Evolutionary conservation across 37 sponge, comb jelly and placozoan species (phyloP).

Genomic region (Bolinopsis microptera): DNA sequence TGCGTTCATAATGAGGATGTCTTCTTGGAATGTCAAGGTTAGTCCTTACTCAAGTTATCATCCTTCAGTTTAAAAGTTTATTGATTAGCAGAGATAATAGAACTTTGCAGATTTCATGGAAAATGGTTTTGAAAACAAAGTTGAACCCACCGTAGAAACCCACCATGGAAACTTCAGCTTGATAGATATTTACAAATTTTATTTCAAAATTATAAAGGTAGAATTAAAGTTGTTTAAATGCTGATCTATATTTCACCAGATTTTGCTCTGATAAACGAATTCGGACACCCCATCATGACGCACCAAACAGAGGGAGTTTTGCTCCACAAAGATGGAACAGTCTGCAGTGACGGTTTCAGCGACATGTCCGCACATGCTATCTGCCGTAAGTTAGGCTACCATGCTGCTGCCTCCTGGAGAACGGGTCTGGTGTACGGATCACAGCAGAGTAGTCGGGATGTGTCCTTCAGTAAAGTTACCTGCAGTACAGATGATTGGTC

Average conservation of each 20-base stretch:
- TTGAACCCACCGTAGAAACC: too few species aligned
- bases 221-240: too few species aligned
- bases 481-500: background rate
- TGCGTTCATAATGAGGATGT: slow-evolving; percentile 14
- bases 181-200: too few species aligned
- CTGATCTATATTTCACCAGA: too few species aligned
- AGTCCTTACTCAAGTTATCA: background rate
- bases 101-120: too few species aligned
- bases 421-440: background rate
- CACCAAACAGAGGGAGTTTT: background rate
- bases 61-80: background rate
- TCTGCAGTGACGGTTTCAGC: background rate
- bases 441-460: background rate
- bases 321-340: background rate
- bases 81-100: too few species aligned
- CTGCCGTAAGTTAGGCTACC: background rate
- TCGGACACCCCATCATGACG: background rate
- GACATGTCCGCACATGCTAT: background rate
- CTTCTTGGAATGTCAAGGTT: slow-evolving; percentile 17
- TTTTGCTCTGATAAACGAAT: background rate
- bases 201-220: too few species aligned
- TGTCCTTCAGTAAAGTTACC: background rate
- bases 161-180: too few species aligned
- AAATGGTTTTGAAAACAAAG: too few species aligned
- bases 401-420: background rate